Percentiles rank a stretch among this genome's conserved stretches.
Conservation (phyloP, 1,140 invertebrate genomes). For the Macrostomum lignano region DNA sequence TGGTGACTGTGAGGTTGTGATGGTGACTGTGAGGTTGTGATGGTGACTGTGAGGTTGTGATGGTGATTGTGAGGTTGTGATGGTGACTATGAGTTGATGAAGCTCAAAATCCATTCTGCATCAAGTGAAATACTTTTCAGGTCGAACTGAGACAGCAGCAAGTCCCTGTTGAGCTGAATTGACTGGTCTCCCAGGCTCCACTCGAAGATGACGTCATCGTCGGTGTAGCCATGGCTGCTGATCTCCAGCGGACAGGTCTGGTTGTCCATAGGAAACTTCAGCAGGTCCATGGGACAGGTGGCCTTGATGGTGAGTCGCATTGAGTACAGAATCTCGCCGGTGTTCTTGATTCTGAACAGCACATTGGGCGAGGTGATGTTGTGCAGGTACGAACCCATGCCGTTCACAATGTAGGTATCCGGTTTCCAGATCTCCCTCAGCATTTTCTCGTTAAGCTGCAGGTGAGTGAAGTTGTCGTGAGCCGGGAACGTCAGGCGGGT, state of each 20-base stretch:
- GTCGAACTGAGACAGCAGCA: conserved; percentile 22
- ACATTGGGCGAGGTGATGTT: conserved; percentile 81
- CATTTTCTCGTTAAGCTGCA: conserved; percentile 23
- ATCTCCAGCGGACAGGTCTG: no score
- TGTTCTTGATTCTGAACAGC: conserved; percentile 44
- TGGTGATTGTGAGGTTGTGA: no score
- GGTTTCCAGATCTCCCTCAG: conserved; percentile 55
- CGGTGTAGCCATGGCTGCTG: no score
- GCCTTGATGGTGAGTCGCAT: no score
- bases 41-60: no score
- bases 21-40: no score
- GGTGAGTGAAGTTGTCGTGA: conserved; percentile 13
- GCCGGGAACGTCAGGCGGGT: conserved; percentile 22
- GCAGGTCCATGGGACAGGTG: no score
- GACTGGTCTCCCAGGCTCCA: conserved; percentile 42
- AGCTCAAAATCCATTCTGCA: no score
- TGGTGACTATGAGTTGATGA: no score
- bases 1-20: no score
- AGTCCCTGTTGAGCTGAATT: conserved; percentile 13
- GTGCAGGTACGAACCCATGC: conserved; percentile 69
- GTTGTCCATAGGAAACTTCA: no score
- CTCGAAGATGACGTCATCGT: conserved; percentile 53
- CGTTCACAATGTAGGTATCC: conserved; percentile 70
- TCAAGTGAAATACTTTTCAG: no score
- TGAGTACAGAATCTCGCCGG: conserved; percentile 74